A percentile compares a stretch with the other conserved stretches of the same genome.
phyloP scores from a whole-genome alignment of 2,797 vertebrate species.

The Neopelma chrysocephalum region DNA sequence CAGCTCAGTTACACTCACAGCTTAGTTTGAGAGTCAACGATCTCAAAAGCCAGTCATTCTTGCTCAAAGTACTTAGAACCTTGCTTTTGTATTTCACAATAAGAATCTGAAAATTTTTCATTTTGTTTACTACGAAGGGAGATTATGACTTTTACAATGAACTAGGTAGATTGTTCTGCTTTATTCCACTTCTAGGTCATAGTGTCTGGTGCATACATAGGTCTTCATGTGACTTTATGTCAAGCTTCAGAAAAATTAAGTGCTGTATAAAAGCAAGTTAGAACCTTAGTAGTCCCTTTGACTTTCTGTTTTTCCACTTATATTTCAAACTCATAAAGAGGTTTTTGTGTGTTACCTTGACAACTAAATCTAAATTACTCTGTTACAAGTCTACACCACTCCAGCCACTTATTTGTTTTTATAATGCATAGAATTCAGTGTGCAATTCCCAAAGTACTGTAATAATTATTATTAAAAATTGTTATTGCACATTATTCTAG shows the following conservation, averaged over 20 bases:
- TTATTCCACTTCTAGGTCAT: not conserved
- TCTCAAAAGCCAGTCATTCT: not conserved
- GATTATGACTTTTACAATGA: not conserved
- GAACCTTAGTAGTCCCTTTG: not conserved
- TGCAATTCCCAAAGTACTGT: not conserved
- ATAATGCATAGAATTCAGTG: not conserved
- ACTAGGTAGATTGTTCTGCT: not conserved
- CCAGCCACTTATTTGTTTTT: not conserved
- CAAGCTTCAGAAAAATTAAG: not conserved
- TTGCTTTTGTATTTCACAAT: not conserved
- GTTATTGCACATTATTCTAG: not conserved
- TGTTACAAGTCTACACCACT: not conserved
- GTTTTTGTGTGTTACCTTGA: not conserved
- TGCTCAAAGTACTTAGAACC: not conserved
- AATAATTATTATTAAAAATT: not conserved
- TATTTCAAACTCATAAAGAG: not conserved
- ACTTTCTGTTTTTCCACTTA: not conserved
- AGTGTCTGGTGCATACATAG: not conserved
- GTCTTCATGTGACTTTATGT: not conserved
- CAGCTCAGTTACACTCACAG: not conserved
- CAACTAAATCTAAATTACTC: not conserved
- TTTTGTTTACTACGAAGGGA: not conserved
- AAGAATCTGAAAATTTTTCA: not conserved
- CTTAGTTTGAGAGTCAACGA: not conserved
- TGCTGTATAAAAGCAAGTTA: not conserved